Base-by-base conservation (phyloP, 2,888 invertebrate species). In the Metallyticus violacea region DNA sequence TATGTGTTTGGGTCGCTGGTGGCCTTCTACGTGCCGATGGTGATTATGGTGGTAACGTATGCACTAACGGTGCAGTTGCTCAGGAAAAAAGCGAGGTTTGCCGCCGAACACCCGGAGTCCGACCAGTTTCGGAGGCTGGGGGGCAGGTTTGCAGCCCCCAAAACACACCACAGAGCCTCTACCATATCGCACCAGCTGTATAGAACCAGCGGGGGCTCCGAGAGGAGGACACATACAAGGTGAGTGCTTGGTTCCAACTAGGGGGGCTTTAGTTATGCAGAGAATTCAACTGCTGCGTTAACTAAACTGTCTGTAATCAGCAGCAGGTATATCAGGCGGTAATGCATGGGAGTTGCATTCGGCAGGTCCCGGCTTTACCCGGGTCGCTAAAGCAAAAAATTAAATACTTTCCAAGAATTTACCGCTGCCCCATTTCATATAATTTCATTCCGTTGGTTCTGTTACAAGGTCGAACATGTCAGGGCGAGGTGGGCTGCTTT, bases 1-100 rank as follows among this genome's bases (percentile, higher is more conserved):
- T 97, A 97, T 94, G 96, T 98, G 85, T 97, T 97, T 91, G 99
- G 98, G 26, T 98, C 98, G 0, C 92, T 98, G 90, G 96, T 97
- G 86, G 97, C 98, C 76, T 99, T 99, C 93, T 98, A 98, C 93
- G 96, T 99, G 89, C 99, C 99, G 6, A 97, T 99, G 95, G 93
- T 97, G 89, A 97, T 97, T 89, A 99, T 99, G 99, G 96, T 98
- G 88, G 95, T 97, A 87, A 97, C 98, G 1, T 99, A 98, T 91
- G 96, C 97, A 0, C 93, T 98, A 87, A 99, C 99, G 0, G 97
- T 98, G 30, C 96, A 97, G 89, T 93, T 99, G 89, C 93, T 99
- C 89, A 95, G 97, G 89, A 94, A 96, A 88, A 96, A 97, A 90
- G 97, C 97, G 0, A 93, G 95, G 88, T 93, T 96, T 89, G 96